Base-by-base conservation (phyloP, 2,797 vertebrate genomes). In the Chaetodon trifasciatus region DNA sequence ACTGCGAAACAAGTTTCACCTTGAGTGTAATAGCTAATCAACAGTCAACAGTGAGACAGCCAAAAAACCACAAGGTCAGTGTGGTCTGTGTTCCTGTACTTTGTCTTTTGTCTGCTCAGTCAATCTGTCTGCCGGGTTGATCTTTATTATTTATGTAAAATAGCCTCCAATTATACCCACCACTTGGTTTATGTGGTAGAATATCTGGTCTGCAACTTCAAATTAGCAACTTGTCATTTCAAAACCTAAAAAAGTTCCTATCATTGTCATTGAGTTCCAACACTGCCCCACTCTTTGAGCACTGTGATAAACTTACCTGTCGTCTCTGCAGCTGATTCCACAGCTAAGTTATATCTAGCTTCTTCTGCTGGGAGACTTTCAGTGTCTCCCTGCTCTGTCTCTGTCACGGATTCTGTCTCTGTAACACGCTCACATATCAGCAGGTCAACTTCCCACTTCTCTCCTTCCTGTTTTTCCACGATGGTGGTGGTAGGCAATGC, bases 391-490 rank as follows among this genome's bases (percentile, higher is more conserved):
- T 49, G 56, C 65, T 78, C 61, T 23, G 46, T 74, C 74, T 76
- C 61, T n/a, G 39, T 74, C 39, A 37, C 35, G 8, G 24, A 15
- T 37, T 63, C 70, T 53, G 66, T 78, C 40, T 69, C 77, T 50
- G 32, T 28, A 21, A 66, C 69, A 37, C 19, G 67, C 39, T 85
- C 82, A 63, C 39, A 64, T 47, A 68, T 81, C 50, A 74, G 76
- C 74, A 63, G 70, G 23, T 82, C 82, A 55, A 79, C 83, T 88
- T 92, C 82, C 82, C 74, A 53, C 63, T 87, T 88, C 70, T 81
- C 80, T 76, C 32, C 80, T 87, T 88, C 84, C 88, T 91, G 87
- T 89, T 87, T 88, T 86, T 87, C 76, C 73, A 37, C 11, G 19
- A 53, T 46, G 70, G 53, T 42, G 23, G 39, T 69, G 8, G 82